phyloP scores from a whole-genome alignment of 2,797 vertebrate genomes.

The Craterocephalus amniculus region DNA sequence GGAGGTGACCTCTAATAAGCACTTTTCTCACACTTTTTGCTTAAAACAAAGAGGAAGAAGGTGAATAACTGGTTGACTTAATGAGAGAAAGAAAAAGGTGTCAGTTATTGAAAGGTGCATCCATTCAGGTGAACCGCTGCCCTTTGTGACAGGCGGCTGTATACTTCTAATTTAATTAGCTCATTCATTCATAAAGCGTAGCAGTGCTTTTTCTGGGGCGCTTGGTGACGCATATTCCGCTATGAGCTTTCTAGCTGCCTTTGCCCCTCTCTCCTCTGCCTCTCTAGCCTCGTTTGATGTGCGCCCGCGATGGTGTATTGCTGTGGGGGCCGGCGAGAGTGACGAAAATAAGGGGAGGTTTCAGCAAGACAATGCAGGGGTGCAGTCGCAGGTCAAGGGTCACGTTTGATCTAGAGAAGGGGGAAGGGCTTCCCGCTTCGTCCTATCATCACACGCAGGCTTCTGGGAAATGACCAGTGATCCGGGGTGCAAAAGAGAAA shows the following conservation, averaged over 20 bases:
- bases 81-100: slow-evolving; percentile 52
- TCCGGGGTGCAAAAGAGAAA: slow-evolving; percentile 21
- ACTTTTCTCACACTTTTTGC: slow-evolving; percentile 31
- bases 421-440: slow-evolving; percentile 62
- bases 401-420: slow-evolving; percentile 72
- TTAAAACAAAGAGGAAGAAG: slow-evolving; percentile 11
- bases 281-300: slow-evolving; percentile 52
- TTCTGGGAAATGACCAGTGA: slow-evolving; percentile 74
- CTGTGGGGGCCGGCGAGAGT: slow-evolving; percentile 65
- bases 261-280: slow-evolving; percentile 47
- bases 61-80: slow-evolving; percentile 41
- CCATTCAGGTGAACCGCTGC: slow-evolving; percentile 64
- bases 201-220: slow-evolving; percentile 39
- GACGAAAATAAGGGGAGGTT: slow-evolving; percentile 56
- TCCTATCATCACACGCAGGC: slow-evolving; percentile 67
- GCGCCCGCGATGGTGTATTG: slow-evolving; percentile 65
- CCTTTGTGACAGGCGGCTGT: slow-evolving; percentile 41
- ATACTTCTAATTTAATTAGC: slow-evolving; percentile 53
- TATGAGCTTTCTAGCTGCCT: slow-evolving; percentile 50
- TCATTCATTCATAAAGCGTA: slow-evolving; percentile 59
- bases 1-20: slow-evolving; percentile 36
- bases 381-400: slow-evolving; percentile 71
- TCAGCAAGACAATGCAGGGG: slow-evolving; percentile 72
- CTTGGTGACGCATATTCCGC: slow-evolving; percentile 41
- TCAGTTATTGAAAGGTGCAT: slow-evolving; percentile 63